Percentiles rank a stretch among this genome's conserved stretches.
phyloP scores from a whole-genome alignment of 92 coral and sea anemone species.

The Siderastrea siderea region DNA sequence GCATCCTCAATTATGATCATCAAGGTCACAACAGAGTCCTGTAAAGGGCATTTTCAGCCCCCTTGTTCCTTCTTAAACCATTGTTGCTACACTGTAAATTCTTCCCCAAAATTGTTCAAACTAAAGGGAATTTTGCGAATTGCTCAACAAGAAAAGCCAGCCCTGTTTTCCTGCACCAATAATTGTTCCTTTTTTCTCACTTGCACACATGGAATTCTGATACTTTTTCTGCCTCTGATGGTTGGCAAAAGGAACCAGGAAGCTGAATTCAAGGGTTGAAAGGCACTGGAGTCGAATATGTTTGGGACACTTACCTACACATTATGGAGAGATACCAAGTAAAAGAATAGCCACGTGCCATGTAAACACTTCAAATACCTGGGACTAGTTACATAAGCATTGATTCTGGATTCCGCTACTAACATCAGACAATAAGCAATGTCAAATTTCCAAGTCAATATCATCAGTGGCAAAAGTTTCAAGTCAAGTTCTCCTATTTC shows the following conservation, averaged over 20 bases:
- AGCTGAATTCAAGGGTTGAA: neutral
- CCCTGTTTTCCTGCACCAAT: neutral
- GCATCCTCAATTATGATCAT: no score
- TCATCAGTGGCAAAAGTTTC: no score
- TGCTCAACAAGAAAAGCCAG: no score
- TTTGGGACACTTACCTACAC: conserved; percentile 3
- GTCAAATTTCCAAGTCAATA: no score
- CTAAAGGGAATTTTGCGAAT: no score
- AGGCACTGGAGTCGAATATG: neutral
- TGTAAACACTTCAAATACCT: neutral
- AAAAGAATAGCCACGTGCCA: neutral
- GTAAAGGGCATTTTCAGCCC: no score
- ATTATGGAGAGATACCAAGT: neutral
- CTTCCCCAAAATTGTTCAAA: no score
- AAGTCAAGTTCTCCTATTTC: no score
- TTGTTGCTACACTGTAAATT: no score
- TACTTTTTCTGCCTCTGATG: neutral
- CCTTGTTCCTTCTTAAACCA: no score
- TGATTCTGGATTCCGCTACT: neutral
- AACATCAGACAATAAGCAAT: no score
- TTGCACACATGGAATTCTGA: neutral
- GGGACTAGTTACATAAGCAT: neutral
- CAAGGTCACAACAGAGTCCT: no score
- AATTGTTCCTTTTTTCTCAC: neutral
- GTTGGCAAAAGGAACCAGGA: neutral